Conservation (phyloP, 2,888 invertebrate genomes). For the Ommatoiulus sabulosus region DNA sequence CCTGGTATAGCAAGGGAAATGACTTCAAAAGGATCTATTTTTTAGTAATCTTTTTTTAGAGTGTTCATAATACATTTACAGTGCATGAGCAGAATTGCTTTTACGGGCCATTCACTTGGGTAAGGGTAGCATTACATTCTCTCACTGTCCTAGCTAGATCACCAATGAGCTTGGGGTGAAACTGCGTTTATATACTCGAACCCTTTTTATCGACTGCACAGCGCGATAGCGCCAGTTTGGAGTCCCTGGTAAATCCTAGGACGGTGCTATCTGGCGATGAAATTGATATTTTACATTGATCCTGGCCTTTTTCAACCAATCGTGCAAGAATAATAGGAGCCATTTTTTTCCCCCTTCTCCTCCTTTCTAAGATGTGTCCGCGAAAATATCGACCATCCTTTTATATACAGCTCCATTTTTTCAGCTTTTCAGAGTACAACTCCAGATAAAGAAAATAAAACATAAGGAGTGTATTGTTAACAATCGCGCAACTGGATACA, state of each 20-base stretch:
- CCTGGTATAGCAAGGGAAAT: no score
- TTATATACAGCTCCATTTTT: constrained; percentile 7
- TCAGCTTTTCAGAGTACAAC: constrained; percentile 3
- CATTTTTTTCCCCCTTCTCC: not conserved
- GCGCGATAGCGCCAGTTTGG: constrained; percentile 5
- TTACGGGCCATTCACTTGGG: no score
- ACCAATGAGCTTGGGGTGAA: not conserved
- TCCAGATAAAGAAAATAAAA: constrained; percentile 34
- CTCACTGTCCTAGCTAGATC: not conserved
- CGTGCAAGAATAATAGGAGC: constrained; percentile 20
- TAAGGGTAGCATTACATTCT: no score
- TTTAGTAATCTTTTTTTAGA: no score
- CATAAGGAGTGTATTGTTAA: constrained; percentile 34
- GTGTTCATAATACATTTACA: no score
- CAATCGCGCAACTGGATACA: constrained; percentile 25
- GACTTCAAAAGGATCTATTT: no score
- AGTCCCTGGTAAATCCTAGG: constrained; percentile 6
- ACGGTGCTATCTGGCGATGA: constrained; percentile 24
- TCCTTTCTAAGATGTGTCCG: not conserved
- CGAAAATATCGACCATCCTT: constrained; percentile 16
- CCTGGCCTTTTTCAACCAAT: constrained; percentile 26
- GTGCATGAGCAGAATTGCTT: no score
- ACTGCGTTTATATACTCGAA: not conserved
- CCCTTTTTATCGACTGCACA: constrained; percentile 6
- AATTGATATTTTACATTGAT: constrained; percentile 34